These are phyloP conservation scores for Pontoporia blainvillei DNA, from an alignment of 2,113 vertebrate species.

Conservation along the genomic window DNA sequence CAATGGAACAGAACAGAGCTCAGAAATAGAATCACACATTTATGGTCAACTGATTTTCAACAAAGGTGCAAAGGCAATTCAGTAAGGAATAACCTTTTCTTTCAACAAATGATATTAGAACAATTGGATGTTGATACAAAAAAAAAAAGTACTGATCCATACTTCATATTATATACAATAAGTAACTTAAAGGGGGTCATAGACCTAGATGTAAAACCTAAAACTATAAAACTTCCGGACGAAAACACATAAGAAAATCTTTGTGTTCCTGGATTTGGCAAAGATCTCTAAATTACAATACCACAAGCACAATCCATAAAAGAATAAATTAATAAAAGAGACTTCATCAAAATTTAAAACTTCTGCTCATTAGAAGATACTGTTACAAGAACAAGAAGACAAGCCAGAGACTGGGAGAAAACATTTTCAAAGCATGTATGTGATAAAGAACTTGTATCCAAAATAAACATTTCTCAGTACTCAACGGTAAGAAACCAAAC, in stretches of 20 bases:
- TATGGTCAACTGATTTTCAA: background rate
- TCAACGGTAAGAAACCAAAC: background rate
- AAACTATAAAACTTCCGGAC: background rate
- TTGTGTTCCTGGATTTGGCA: background rate
- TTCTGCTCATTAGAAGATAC: background rate
- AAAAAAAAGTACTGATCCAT: background rate
- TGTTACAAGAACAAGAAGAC: background rate
- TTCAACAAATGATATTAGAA: background rate
- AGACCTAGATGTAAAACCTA: background rate
- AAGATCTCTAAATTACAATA: background rate
- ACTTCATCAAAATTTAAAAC: background rate
- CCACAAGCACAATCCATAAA: background rate
- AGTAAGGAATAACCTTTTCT: background rate
- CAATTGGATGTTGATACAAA: background rate
- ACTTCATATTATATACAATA: background rate
- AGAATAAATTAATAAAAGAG: background rate
- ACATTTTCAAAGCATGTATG: background rate
- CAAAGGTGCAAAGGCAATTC: background rate
- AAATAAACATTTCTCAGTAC: background rate
- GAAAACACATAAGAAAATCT: background rate
- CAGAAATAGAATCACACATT: background rate
- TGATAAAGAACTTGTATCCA: background rate
- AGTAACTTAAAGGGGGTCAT: background rate
- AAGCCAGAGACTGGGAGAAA: background rate
- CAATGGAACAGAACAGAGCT: background rate